Conservation (phyloP, 2,113 vertebrate genomes). For the Gambusia holbrooki region DNA sequence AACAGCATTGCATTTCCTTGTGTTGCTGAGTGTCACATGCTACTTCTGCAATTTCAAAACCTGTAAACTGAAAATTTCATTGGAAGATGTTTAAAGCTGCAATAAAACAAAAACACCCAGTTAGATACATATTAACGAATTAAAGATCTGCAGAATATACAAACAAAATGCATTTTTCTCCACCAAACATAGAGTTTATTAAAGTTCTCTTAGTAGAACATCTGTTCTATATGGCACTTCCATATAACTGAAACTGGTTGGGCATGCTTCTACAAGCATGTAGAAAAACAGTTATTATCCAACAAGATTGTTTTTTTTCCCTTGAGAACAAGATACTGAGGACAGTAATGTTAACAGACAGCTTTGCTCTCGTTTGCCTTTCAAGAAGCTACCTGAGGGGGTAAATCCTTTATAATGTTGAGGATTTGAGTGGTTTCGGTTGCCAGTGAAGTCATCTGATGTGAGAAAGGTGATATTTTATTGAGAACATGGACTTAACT, state of each 20-base stretch:
- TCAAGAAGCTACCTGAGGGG: slow-evolving; percentile 59
- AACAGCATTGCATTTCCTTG: slow-evolving; percentile 30
- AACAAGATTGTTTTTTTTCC: slow-evolving; percentile 45
- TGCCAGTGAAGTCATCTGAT: slow-evolving; percentile 65
- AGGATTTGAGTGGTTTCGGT: slow-evolving; percentile 54
- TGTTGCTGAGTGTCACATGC: slow-evolving; percentile 14
- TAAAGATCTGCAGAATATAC: neutral
- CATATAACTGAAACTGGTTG: slow-evolving; percentile 25
- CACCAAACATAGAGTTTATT: neutral
- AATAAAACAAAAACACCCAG: neutral
- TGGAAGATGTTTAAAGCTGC: neutral
- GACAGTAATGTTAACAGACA: slow-evolving; percentile 8
- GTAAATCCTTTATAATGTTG: slow-evolving; percentile 37
- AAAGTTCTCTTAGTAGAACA: slow-evolving; percentile 33
- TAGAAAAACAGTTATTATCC: slow-evolving; percentile 53
- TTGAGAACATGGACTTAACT: slow-evolving; percentile 17
- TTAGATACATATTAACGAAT: neutral
- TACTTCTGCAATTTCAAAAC: neutral
- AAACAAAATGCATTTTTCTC: neutral
- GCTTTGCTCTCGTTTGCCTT: slow-evolving; percentile 54
- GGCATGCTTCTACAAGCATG: slow-evolving; percentile 27
- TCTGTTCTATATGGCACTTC: slow-evolving; percentile 40
- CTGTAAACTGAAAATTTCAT: neutral
- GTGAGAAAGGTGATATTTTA: slow-evolving; percentile 59
- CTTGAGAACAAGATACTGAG: slow-evolving; percentile 39